Evolutionary conservation across 30 jellyfish, hydroid and myxozoan genomes (phyloP), one percentile per base, ranked within the genome.

Genomic region (Catostylus mosaicus): DNA sequence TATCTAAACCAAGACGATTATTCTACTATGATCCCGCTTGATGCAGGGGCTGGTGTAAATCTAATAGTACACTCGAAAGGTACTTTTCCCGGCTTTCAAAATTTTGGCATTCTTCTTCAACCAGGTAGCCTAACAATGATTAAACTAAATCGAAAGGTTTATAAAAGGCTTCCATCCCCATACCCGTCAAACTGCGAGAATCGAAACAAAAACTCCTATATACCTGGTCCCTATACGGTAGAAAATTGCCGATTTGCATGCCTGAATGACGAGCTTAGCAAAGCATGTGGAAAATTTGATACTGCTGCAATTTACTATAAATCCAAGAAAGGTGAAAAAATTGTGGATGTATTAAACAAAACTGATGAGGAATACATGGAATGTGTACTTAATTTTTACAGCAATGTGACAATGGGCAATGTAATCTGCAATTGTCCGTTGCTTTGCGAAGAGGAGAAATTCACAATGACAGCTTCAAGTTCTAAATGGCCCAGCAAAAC

Each of bases 1-100:
- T 59, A 22, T 14, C 9, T 76, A 22, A 76, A 76, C 34, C 87
- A 76, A 35, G 76, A 34, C 37, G 87, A 76, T 23, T 76, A 76
- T 34, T 10, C 75, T 23, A 54, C 38, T 10, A 30, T 52, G 16
- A 32, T 36, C 4, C 67, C 73, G 36, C 22, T 31, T n/a, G 87
- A 76, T 34, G 34, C 6, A 8, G 87, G 87, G 5, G 87, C 87
- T 4, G 87, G 87, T 8, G 87, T 76, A 29, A 26, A 24, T 23
- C 66, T 76, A 7, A n/a, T 34, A 0, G 87, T 76, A 37, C 87
- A 76, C 26, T 48, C 87, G 0, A 62, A 76, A 54, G 87, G 57
- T 23, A 65, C 32, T 27, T 76, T 27, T 27, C 87, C 87, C 1
- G 31, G 29, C 26, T 65, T 77, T 0, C 10, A 4, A 16, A 10